Evolutionary conservation across 2,113 vertebrate genomes (phyloP).

Genomic region (Lepidothrix coronata): DNA sequence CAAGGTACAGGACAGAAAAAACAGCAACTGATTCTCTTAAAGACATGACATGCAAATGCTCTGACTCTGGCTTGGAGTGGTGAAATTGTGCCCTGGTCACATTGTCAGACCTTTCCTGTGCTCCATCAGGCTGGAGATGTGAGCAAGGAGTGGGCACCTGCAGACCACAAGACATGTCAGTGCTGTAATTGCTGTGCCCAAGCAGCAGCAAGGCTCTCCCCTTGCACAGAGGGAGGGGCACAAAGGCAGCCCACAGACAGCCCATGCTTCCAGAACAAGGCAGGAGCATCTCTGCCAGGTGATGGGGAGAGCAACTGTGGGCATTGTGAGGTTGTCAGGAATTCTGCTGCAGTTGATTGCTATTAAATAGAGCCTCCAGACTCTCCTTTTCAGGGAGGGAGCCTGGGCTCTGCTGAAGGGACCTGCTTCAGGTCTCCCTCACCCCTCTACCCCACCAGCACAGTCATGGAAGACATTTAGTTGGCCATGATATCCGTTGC

Average conservation of each 20-base stretch:
- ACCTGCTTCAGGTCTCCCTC: not conserved
- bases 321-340: not conserved
- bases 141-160: not conserved
- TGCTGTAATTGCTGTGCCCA: not conserved
- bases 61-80: not conserved
- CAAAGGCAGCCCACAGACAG: not conserved
- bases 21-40: not conserved
- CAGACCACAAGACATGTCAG: not conserved
- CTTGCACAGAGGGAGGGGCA: fast-evolving
- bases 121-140: not conserved
- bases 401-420: not conserved
- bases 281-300: not conserved
- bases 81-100: not conserved
- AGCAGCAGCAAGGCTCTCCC: not conserved
- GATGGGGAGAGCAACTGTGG: not conserved
- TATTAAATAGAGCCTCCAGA: not conserved
- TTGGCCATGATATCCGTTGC: not conserved
- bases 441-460: fast-evolving
- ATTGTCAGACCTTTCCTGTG: not conserved
- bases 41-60: not conserved
- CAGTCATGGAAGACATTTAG: not conserved
- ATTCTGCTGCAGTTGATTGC: not conserved
- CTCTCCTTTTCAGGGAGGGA: not conserved
- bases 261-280: not conserved
- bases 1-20: not conserved